Conservation (phyloP, 2,888 invertebrate genomes). For the Caenorhabditis becei region DNA sequence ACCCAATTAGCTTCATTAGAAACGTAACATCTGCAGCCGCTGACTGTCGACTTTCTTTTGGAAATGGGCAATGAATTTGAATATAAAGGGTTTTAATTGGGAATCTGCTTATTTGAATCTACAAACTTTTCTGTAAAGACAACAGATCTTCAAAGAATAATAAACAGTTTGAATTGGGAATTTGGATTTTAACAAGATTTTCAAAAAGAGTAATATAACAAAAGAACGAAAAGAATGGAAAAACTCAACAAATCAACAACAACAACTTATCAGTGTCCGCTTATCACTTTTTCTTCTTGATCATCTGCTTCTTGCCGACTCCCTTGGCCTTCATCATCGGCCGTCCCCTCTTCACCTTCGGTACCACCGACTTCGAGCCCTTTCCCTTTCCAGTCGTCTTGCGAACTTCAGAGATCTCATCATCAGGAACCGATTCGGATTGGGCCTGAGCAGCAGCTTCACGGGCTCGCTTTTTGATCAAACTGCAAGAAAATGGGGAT, state of each 20-base stretch:
- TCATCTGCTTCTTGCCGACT: conserved; percentile 46
- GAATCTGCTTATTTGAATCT: too few species aligned
- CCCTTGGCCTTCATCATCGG: conserved; percentile 46
- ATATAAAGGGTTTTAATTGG: too few species aligned
- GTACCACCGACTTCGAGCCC: conserved; percentile 30
- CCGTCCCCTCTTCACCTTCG: conserved; percentile 46
- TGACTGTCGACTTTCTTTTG: too few species aligned
- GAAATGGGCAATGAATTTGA: too few species aligned
- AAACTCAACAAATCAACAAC: conserved; percentile 19
- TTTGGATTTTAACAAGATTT: not conserved
- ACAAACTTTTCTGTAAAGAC: too few species aligned
- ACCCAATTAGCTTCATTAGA: too few species aligned
- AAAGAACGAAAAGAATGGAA: not conserved
- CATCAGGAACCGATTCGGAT: conserved; percentile 28
- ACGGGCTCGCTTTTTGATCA: conserved; percentile 40
- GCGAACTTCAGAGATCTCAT: conserved; percentile 42
- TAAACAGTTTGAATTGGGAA: too few species aligned
- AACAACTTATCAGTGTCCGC: not conserved
- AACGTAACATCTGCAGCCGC: too few species aligned
- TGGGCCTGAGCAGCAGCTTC: conserved; percentile 21
- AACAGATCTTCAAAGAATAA: too few species aligned
- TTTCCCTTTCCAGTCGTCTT: conserved; percentile 35
- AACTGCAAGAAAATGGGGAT: too few species aligned
- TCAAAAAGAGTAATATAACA: not conserved
- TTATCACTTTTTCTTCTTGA: conserved; percentile 13